These are phyloP conservation scores for Drosophila kurseongensis DNA, from an alignment of 1,140 invertebrate genomes.

Conservation along the genomic window DNA sequence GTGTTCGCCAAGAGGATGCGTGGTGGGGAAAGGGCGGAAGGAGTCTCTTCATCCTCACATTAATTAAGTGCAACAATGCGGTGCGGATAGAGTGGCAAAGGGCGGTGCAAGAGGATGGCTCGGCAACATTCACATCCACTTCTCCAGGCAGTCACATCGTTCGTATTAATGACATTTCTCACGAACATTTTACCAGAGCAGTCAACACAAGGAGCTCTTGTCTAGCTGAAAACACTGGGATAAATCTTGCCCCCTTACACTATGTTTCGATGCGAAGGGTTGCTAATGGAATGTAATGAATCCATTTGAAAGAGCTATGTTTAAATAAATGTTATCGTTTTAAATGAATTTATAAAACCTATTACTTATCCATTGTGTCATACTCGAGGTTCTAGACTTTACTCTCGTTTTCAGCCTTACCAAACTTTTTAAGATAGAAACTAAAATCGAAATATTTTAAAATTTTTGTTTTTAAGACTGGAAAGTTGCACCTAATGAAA, in stretches of 20 bases:
- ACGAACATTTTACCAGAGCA: conserved; percentile 73
- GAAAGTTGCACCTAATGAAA: too few relatives aligned
- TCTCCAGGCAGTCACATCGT: conserved; percentile 62
- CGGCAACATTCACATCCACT: conserved; percentile 53
- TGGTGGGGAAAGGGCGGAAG: conserved; percentile 25
- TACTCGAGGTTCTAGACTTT: too few relatives aligned
- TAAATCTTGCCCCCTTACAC: conserved; percentile 7
- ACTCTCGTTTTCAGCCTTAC: too few relatives aligned
- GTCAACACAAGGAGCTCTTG: conserved; percentile 48
- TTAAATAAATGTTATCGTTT: too few relatives aligned
- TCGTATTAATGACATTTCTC: conserved; percentile 82
- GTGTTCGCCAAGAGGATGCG: conserved; percentile 44
- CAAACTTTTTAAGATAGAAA: too few relatives aligned
- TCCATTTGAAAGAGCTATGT: too few relatives aligned
- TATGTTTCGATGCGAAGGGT: neutral
- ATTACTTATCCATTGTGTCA: too few relatives aligned
- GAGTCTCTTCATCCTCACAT: conserved; percentile 58
- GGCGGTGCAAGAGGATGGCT: conserved; percentile 8
- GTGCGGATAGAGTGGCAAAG: conserved; percentile 41
- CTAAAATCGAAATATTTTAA: too few relatives aligned
- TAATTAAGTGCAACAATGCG: conserved; percentile 82
- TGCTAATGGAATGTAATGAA: neutral
- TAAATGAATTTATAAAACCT: too few relatives aligned
- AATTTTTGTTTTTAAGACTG: too few relatives aligned
- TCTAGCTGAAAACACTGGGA: conserved; percentile 22